Base-by-base conservation (phyloP, 2,113 vertebrate species). In the Silurus asotus region DNA sequence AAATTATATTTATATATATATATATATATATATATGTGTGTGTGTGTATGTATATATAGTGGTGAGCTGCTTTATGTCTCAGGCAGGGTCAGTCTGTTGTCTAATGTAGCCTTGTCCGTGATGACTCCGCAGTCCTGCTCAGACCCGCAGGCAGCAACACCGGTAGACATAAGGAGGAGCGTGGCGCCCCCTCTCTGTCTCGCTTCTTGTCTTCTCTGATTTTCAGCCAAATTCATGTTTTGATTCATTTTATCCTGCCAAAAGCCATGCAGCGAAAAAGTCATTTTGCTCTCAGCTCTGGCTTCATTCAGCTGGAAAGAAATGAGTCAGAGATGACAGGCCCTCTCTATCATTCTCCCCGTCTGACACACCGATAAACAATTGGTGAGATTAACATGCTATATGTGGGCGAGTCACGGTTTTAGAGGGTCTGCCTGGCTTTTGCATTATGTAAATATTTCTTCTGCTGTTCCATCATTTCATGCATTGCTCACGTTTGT, bases 271-370 rank as follows among this genome's bases (percentile, higher is more conserved):
- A 37, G 56, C 14, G 28, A 80, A 79, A 61, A 80, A 61, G 79
- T 28, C 48, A 55, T 82, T 55, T 69, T 55, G 2, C 64, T 67
- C 49, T 55, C 14, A 82, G 19, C 28, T 48, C 9, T 80, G 28
- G n/a, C 25, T 67, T 82, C n/a, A 55, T 82, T 28, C 64, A 53
- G 64, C 64, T 82, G 81, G n/a, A 55, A 82, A 37, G 62, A 20
- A 82, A 82, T 65, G 81, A 82, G 64, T 67, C 81, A 69, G n/a
- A 65, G 15, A 65, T 65, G 80, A 82, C 79, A 51, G 37, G 6
- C 59, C 53, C 37, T 53, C 48, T 65, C n/a, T 65, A 48, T 37
- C 23, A 9, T 51, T 65, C 61, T 65, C 0, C 65, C 45, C 53
- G 20, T 81, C 59, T 49, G 59, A 14, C 79, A 82, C 61, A 65